phyloP scores from a whole-genome alignment of 1,140 invertebrate genomes.

The Lordiphosa stackelbergi region DNA sequence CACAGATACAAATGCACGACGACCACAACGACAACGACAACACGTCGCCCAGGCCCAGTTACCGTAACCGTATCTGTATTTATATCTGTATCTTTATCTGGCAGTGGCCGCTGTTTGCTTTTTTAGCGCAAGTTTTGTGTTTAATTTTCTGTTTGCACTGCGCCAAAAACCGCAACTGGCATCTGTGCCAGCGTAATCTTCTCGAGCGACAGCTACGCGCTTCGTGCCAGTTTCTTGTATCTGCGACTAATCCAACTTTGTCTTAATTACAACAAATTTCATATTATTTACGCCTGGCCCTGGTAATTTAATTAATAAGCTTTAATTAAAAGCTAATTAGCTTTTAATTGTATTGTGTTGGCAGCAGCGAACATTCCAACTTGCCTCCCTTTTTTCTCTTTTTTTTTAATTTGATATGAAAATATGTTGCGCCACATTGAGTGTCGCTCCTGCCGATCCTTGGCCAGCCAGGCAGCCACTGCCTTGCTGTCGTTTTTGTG shows the following conservation, averaged over 20 bases:
- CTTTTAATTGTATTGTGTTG: slow-evolving; percentile 64
- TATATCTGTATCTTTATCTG: slow-evolving; percentile 33
- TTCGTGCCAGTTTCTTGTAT: slow-evolving; percentile 48
- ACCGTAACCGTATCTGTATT: slow-evolving; percentile 57
- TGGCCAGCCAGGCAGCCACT: slow-evolving; percentile 4
- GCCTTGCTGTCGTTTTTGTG: slow-evolving; percentile 35
- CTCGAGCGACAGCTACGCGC: slow-evolving; percentile 49
- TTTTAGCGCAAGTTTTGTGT: slow-evolving; percentile 59
- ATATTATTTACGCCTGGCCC: slow-evolving; percentile 63
- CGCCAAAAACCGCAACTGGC: slow-evolving; percentile 54
- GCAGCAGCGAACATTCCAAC: slow-evolving; percentile 34
- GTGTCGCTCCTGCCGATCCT: neutral
- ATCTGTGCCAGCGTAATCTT: slow-evolving; percentile 63
- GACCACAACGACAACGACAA: slow-evolving; percentile 4
- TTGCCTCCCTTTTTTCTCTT: slow-evolving; percentile 7
- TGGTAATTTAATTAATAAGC: slow-evolving; percentile 71
- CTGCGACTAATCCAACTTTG: slow-evolving; percentile 21
- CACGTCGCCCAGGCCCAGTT: slow-evolving; percentile 34
- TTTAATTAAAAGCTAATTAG: slow-evolving; percentile 71
- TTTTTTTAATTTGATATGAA: slow-evolving; percentile 27
- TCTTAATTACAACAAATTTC: slow-evolving; percentile 67
- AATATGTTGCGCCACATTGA: slow-evolving; percentile 29
- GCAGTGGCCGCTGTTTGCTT: slow-evolving; percentile 58
- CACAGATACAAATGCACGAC: slow-evolving; percentile 18
- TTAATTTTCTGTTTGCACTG: slow-evolving; percentile 50